These are phyloP conservation scores for Coregonus sp. DNA, from an alignment of 2,797 vertebrate genomes.

Conservation along the genomic window DNA sequence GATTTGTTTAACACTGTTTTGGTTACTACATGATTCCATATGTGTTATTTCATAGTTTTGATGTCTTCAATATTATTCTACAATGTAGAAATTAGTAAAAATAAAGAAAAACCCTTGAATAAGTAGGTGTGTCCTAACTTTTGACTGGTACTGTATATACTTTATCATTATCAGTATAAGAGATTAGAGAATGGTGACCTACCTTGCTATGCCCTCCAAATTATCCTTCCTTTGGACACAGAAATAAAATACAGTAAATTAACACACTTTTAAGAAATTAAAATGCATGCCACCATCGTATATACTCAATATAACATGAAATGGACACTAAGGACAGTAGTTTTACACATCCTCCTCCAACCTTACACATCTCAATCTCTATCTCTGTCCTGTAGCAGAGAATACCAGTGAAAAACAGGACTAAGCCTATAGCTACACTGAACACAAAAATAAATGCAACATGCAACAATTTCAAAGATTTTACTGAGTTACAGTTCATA, in stretches of 20 bases:
- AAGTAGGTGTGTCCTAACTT: too few relatives aligned
- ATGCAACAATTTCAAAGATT: too few relatives aligned
- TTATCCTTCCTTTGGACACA: constrained; percentile 86
- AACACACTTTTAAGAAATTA: neutral
- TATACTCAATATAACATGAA: neutral
- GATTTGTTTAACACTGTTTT: too few relatives aligned
- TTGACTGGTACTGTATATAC: too few relatives aligned
- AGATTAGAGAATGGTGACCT: constrained; percentile 54
- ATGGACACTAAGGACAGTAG: neutral
- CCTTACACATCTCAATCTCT: neutral
- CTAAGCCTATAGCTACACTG: neutral
- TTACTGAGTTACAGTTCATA: too few relatives aligned
- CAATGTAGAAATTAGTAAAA: too few relatives aligned
- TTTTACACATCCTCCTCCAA: neutral
- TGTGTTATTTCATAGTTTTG: too few relatives aligned
- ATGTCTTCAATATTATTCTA: too few relatives aligned
- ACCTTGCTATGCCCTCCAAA: constrained; percentile 90
- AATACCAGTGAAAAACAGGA: neutral
- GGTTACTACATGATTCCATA: too few relatives aligned
- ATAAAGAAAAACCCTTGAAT: too few relatives aligned
- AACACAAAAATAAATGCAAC: too few relatives aligned
- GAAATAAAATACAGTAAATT: constrained; percentile 34
- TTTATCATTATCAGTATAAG: constrained; percentile 1
- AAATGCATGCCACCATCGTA: too few relatives aligned
- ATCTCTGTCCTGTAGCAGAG: neutral